These are phyloP conservation scores for Xestia xanthographa DNA, from an alignment of 2,888 invertebrate genomes.

Conservation along the genomic window DNA sequence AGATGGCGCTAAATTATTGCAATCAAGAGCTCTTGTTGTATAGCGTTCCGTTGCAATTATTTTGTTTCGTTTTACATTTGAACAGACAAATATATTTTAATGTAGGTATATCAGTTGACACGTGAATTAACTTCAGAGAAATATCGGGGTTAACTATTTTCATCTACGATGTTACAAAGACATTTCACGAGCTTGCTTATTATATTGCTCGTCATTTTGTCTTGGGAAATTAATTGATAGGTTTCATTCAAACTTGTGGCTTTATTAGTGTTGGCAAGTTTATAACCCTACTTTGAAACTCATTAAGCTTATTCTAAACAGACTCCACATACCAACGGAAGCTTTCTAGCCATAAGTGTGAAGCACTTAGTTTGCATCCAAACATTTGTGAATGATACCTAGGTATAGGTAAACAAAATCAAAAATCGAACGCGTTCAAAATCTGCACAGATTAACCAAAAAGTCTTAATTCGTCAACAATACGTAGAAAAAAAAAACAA, in stretches of 20 bases:
- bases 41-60: constrained; percentile 69
- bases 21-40: constrained; percentile 77
- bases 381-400: constrained; percentile 2
- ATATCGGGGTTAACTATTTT: constrained; percentile 67
- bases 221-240: constrained; percentile 51
- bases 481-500: constrained; percentile 62
- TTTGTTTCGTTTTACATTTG: constrained; percentile 66
- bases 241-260: constrained; percentile 29
- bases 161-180: constrained; percentile 53
- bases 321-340: neutral
- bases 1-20: constrained; percentile 82
- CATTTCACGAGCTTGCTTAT: constrained; percentile 46
- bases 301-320: constrained; percentile 1
- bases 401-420: neutral
- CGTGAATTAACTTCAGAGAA: constrained; percentile 56
- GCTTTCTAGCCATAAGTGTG: neutral
- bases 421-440: constrained; percentile 47
- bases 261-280: constrained; percentile 23
- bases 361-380: neutral
- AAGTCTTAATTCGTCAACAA: constrained; percentile 69
- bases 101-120: constrained; percentile 67
- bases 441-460: constrained; percentile 38
- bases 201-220: constrained; percentile 42
- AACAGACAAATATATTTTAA: constrained; percentile 68
- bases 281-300: neutral